These are phyloP conservation scores for Ephydatia muelleri DNA, from an alignment of 37 sponge, comb jelly and placozoan genomes.

Conservation along the genomic window DNA sequence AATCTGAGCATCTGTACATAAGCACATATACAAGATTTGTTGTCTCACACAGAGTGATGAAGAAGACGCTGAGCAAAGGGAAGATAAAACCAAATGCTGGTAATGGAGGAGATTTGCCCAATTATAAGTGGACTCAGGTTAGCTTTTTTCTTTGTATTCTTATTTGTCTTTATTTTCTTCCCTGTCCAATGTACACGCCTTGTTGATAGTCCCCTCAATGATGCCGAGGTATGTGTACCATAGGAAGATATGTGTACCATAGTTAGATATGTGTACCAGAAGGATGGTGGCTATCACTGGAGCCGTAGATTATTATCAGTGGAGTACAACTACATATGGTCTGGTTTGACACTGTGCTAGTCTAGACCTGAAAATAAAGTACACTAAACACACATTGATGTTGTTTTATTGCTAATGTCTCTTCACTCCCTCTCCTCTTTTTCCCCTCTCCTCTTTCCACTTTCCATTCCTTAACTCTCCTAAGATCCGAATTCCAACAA, in stretches of 20 bases:
- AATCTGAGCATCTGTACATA: too few relatives aligned
- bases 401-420: not conserved
- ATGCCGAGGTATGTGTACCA: not conserved
- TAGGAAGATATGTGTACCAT: not conserved
- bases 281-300: too few relatives aligned
- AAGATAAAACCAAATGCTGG: constrained; percentile 90
- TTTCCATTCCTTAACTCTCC: not conserved
- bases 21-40: too few relatives aligned
- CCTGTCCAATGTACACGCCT: too few relatives aligned
- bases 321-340: too few relatives aligned
- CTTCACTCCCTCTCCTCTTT: not conserved
- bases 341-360: too few relatives aligned
- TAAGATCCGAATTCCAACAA: constrained; percentile 77
- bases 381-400: not conserved
- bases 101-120: constrained; percentile 89
- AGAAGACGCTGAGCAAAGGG: constrained; percentile 80
- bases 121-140: constrained; percentile 91
- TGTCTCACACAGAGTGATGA: constrained; percentile 36
- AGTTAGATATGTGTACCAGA: too few relatives aligned
- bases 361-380: too few relatives aligned
- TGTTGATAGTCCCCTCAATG: not conserved
- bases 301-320: too few relatives aligned
- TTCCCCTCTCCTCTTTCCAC: not conserved
- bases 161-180: not conserved
- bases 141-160: not conserved